Conservation (phyloP, 2,113 vertebrate genomes). For the Neoarius graeffei region DNA sequence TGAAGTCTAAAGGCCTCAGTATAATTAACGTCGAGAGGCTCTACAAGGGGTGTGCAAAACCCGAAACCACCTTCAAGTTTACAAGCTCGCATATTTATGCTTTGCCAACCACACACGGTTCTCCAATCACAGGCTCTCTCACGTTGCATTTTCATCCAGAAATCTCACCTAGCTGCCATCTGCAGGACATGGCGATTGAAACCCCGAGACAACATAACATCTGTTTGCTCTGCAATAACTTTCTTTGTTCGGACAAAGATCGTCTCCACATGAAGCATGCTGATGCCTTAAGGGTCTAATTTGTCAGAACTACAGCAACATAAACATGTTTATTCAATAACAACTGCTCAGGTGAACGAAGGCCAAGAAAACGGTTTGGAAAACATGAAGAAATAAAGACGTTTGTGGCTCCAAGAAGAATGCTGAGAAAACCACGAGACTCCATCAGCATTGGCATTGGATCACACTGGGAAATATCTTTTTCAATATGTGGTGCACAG, state of each 20-base stretch:
- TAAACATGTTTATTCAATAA: neutral
- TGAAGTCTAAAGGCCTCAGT: no score
- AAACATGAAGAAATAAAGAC: neutral
- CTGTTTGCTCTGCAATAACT: neutral
- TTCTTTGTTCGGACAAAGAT: neutral
- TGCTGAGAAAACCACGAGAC: neutral
- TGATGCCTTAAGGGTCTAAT: neutral
- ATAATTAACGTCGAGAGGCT: neutral
- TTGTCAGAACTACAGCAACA: neutral
- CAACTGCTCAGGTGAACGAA: neutral
- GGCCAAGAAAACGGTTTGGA: neutral
- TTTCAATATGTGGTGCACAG: neutral
- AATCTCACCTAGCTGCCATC: neutral
- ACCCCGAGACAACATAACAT: neutral
- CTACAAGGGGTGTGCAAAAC: neutral
- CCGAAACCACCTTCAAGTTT: neutral
- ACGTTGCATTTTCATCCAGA: neutral
- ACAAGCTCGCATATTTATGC: neutral
- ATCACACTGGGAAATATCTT: neutral
- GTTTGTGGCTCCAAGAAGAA: neutral
- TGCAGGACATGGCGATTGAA: neutral
- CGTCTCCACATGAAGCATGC: neutral
- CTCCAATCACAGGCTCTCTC: neutral
- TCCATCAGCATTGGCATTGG: neutral
- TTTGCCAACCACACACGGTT: neutral